phyloP scores from a whole-genome alignment of 2,797 vertebrate species.

The Spondyliosoma cantharus region DNA sequence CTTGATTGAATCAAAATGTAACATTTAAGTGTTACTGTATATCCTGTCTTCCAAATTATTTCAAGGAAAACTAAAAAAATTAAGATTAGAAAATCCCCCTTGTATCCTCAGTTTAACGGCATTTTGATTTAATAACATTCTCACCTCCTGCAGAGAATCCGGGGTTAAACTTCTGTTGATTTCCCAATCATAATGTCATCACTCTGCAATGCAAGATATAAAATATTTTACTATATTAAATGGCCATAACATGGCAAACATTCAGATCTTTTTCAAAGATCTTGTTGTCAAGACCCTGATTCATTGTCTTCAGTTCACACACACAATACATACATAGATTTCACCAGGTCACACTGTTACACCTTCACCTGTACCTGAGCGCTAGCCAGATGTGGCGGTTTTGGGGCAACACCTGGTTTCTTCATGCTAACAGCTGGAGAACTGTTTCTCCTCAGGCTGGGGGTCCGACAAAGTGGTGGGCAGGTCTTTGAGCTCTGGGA shows the following conservation, averaged over 20 bases:
- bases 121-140: neutral
- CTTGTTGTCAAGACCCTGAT: neutral
- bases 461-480: conserved; percentile 37
- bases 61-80: neutral
- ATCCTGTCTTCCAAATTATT: neutral
- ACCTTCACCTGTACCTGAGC: conserved; percentile 55
- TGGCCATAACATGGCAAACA: neutral
- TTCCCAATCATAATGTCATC: conserved; percentile 67
- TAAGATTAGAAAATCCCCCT: neutral
- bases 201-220: conserved; percentile 59
- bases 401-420: conserved; percentile 52
- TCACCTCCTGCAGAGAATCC: conserved; percentile 44
- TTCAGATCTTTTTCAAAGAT: neutral
- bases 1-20: neutral
- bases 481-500: conserved; percentile 61
- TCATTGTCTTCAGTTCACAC: neutral
- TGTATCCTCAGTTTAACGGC: neutral
- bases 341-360: neutral
- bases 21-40: neutral
- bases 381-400: conserved; percentile 52
- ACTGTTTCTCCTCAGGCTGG: conserved; percentile 60
- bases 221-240: conserved; percentile 7
- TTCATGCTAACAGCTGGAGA: conserved; percentile 64
- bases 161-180: conserved; percentile 78
- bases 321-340: neutral